phyloP scores from a whole-genome alignment of 2,888 invertebrate genomes.

The Nymphalis c-album region DNA sequence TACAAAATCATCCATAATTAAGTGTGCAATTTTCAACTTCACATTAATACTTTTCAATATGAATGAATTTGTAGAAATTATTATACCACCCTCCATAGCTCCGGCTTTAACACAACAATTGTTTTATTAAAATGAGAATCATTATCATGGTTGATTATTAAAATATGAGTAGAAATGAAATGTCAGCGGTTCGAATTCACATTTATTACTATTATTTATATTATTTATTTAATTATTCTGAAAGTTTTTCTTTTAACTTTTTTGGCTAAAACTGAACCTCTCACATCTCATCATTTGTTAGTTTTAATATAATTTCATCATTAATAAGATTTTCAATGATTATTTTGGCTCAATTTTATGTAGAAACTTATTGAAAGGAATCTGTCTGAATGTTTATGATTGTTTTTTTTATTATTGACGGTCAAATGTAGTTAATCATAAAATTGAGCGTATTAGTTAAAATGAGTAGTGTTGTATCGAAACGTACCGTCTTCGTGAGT shows the following conservation, averaged over 20 bases:
- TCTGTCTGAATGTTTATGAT: too few relatives aligned
- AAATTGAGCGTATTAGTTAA: constrained; percentile 27
- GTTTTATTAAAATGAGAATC: constrained; percentile 35
- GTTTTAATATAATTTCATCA: constrained; percentile 8
- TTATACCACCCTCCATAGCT: constrained; percentile 37
- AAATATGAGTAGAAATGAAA: constrained; percentile 20
- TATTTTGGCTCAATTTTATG: constrained; percentile 32
- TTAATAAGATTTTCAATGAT: not conserved
- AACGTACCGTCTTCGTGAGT: constrained; percentile 99
- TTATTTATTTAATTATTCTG: too few relatives aligned
- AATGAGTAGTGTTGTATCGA: constrained; percentile 39
- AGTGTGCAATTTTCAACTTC: constrained; percentile 15
- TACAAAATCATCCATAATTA: constrained; percentile 48
- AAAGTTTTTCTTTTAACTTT: not conserved
- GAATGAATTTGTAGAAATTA: constrained; percentile 31
- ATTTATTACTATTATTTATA: not conserved
- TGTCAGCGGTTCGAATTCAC: constrained; percentile 27
- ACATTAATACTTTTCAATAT: constrained; percentile 15
- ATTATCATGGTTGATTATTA: constrained; percentile 25
- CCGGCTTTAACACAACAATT: constrained; percentile 33
- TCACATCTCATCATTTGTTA: constrained; percentile 21
- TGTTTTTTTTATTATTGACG: not conserved
- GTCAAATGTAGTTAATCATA: constrained; percentile 15
- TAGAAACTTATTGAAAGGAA: not conserved
- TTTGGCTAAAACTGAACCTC: constrained; percentile 11